Percentiles rank a stretch among this genome's conserved stretches.
Conservation (phyloP, 2,113 vertebrate genomes). For the Prietella phreatophila region DNA sequence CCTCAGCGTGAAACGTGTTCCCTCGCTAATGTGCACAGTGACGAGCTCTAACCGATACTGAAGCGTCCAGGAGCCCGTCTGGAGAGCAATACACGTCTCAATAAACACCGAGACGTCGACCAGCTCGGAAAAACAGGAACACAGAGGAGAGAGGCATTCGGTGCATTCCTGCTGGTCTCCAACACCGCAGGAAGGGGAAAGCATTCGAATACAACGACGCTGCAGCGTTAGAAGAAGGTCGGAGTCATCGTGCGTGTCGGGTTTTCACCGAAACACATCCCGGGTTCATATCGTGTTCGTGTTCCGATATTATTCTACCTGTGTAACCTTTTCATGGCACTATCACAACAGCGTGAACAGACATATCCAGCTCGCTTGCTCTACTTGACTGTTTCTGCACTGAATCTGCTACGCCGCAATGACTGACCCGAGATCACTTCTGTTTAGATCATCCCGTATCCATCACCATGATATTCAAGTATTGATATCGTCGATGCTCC, state of each 20-base stretch:
- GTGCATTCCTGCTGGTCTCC: conserved; percentile 4
- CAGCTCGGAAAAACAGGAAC: conserved; percentile 3
- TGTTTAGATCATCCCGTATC: no score
- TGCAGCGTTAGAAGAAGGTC: background rate
- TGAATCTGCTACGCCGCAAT: background rate
- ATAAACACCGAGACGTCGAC: conserved; percentile 35
- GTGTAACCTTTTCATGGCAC: background rate
- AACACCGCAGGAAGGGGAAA: background rate
- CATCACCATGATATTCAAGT: background rate
- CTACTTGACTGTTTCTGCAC: background rate
- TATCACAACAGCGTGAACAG: background rate
- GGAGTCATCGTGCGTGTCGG: background rate
- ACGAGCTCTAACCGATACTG: conserved; percentile 32
- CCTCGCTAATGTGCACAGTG: conserved; percentile 5
- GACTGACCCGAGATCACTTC: no score
- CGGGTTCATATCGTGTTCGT: background rate
- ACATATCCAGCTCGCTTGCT: background rate
- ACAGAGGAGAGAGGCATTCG: conserved; percentile 23
- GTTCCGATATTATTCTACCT: background rate
- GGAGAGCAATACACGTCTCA: conserved; percentile 47
- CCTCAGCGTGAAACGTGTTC: conserved; percentile 13
- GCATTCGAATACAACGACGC: background rate
- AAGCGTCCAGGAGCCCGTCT: conserved; percentile 40
- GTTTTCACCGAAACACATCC: background rate
- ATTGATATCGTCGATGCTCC: background rate